Percentiles rank a stretch among this genome's conserved stretches.
These are phyloP conservation scores for Danio choprae DNA, from an alignment of 2,797 vertebrate genomes.

Conservation along the genomic window DNA sequence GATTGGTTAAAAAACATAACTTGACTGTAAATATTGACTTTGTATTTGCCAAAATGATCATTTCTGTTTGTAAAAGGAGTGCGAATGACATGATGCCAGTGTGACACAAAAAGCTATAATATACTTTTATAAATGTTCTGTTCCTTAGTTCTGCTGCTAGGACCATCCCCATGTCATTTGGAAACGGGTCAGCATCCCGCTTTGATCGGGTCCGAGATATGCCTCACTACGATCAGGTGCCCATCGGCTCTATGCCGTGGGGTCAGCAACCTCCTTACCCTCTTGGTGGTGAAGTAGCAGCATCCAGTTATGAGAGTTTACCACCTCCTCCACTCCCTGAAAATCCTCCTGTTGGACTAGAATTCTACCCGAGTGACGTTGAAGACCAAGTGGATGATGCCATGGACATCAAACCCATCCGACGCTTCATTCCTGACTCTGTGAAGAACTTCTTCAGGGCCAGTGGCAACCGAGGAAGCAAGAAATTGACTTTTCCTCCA, in stretches of 20 bases:
- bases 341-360: conserved; percentile 79
- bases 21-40: too few species aligned
- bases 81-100: background rate
- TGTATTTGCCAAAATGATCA: background rate
- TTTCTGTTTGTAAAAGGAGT: background rate
- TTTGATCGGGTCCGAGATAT: conserved; percentile 72
- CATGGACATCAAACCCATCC: conserved; percentile 87
- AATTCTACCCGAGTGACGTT: conserved; percentile 71
- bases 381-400: conserved; percentile 68
- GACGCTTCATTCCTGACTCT: conserved; percentile 89
- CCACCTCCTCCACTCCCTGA: conserved; percentile 87
- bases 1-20: background rate
- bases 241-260: conserved; percentile 62
- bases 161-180: conserved; percentile 70
- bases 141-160: background rate
- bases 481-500: conserved; percentile 66
- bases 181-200: conserved; percentile 59
- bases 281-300: conserved; percentile 62
- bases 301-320: conserved; percentile 77
- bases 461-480: conserved; percentile 76
- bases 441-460: conserved; percentile 90
- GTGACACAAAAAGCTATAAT: background rate
- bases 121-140: background rate
- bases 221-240: conserved; percentile 79
- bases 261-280: conserved; percentile 60